These are phyloP conservation scores for Laspeyria flexula DNA, from an alignment of 2,888 invertebrate genomes.

Conservation along the genomic window DNA sequence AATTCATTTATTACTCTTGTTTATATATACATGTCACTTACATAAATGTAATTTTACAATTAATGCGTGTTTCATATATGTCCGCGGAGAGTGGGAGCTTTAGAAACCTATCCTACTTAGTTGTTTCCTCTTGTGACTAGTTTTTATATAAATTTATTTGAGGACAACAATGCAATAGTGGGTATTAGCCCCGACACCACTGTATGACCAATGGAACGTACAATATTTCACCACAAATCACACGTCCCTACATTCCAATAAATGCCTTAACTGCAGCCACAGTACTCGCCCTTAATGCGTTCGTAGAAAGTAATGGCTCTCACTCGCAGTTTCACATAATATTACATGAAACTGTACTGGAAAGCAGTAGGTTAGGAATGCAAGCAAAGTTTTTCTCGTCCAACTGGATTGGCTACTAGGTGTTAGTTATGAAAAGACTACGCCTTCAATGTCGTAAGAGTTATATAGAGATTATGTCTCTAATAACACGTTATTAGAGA, in stretches of 20 bases:
- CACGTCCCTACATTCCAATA: background rate
- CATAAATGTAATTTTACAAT: no score
- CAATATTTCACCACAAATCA: no score
- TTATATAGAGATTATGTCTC: background rate
- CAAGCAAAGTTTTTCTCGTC: constrained; percentile 2
- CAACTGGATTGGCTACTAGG: background rate
- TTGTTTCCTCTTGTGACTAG: no score
- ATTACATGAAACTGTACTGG: constrained; percentile 17
- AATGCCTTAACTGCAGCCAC: background rate
- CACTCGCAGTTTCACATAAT: constrained; percentile 28
- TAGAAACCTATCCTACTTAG: no score
- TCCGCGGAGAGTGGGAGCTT: no score
- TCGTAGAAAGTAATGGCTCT: constrained; percentile 40
- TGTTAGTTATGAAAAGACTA: background rate
- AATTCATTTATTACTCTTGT: no score
- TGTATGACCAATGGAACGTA: no score
- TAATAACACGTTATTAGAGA: background rate
- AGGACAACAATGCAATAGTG: no score
- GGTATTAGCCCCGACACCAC: no score
- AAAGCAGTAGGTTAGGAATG: constrained; percentile 28
- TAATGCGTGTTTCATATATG: no score
- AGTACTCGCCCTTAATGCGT: constrained; percentile 34
- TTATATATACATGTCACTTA: no score
- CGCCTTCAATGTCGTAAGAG: background rate
- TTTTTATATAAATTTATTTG: no score